Percentiles rank a stretch among this genome's conserved stretches.
These are phyloP conservation scores for Arctopsyche grandis DNA, from an alignment of 1,140 invertebrate species.

Conservation along the genomic window DNA sequence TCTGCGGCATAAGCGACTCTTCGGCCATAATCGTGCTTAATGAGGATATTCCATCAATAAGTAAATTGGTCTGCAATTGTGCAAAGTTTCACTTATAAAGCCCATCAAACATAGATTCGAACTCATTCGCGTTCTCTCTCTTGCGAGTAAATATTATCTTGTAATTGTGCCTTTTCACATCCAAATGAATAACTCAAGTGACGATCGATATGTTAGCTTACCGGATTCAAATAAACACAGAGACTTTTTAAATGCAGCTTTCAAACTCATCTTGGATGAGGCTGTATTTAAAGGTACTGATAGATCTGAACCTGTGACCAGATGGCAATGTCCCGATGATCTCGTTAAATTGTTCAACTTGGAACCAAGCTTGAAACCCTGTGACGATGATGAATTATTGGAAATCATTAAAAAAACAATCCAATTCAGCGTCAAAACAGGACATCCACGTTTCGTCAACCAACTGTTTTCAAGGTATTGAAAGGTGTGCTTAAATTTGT, in stretches of 20 bases:
- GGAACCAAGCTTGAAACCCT: conserved; percentile 67
- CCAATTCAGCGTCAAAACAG: conserved; percentile 87
- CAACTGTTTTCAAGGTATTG: conserved; percentile 79
- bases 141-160: neutral
- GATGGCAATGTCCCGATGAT: conserved; percentile 77
- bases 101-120: neutral
- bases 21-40: conserved; percentile 5
- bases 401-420: conserved; percentile 74
- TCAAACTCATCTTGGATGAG: conserved; percentile 72
- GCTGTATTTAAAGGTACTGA: conserved; percentile 79
- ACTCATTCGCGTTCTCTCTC: neutral
- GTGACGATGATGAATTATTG: conserved; percentile 75
- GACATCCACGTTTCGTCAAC: conserved; percentile 89
- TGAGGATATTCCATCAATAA: conserved; percentile 31
- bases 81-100: neutral
- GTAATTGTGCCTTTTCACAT: neutral
- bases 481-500: neutral
- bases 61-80: conserved; percentile 31
- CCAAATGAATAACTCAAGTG: neutral
- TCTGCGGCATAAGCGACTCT: neutral
- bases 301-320: conserved; percentile 75
- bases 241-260: conserved; percentile 57
- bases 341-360: conserved; percentile 75
- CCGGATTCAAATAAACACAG: conserved; percentile 58
- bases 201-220: conserved; percentile 41